Base-by-base conservation (phyloP, 2,113 vertebrate genomes). In the Cephalopterus ornatus region DNA sequence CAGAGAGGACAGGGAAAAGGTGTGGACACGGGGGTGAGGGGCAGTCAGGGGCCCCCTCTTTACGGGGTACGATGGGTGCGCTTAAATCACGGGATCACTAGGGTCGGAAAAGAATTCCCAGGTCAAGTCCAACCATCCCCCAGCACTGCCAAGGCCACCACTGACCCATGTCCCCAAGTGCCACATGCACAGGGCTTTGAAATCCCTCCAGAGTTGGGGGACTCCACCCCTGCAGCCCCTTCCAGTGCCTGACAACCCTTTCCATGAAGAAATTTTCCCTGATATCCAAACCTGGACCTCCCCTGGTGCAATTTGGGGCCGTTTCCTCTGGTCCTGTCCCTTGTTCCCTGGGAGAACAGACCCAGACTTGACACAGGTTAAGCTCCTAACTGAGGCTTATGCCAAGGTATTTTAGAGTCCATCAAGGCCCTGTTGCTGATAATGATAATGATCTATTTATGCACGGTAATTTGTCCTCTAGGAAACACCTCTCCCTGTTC, bases 51-150 rank as follows among this genome's bases (percentile, higher is more conserved):
- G 3, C 1, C 1, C n/a, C 19, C 65, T 33, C 33, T 66, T 14
- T 9, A 1, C 7, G 19, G 58, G 50, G 70, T 46, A 44, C n/a
- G 17, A 12, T 2, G 35, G 27, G 8, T 2, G 41, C 19, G 4
- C 5, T 16, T 5, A 17, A 30, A 11, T n/a, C 2, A 5, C 5
- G 70, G 87, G 14, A 10, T 47, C 2, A 1, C 8, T 5, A 4
- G n/a, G 46, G 39, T 1, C 9, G 28, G 62, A 26, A 22, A 53
- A 74, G 20, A 12, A n/a, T 14, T 41, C 62, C 30, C 78, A 76
- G 30, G 7, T 2, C 0, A 9, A 68, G 62, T 22, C 13, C 12
- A 17, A 6, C 8, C 12, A 6, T 3, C 1, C 16, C 52, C 33
- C 39, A n/a, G 70, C 53, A 3, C 12, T 52, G 59, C 68, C 44